phyloP scores from a whole-genome alignment of 2,113 vertebrate genomes.

The Panthera tigris region DNA sequence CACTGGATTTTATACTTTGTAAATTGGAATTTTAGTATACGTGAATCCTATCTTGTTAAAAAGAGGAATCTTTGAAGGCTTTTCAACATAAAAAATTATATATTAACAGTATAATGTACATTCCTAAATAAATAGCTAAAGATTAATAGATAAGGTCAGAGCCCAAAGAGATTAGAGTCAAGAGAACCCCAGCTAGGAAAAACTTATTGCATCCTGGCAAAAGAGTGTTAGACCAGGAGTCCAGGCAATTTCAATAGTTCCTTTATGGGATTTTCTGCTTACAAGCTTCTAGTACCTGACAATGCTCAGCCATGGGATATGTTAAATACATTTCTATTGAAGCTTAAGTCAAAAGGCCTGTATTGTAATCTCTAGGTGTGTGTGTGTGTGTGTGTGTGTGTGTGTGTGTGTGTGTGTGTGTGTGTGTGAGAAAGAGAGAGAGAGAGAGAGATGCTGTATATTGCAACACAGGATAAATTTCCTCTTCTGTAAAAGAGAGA shows the following conservation, averaged over 20 bases:
- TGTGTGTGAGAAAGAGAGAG: background rate
- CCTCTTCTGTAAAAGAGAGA: background rate
- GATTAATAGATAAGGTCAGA: background rate
- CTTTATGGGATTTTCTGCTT: constrained; percentile 22
- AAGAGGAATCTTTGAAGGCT: background rate
- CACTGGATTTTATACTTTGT: background rate
- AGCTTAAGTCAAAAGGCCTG: background rate
- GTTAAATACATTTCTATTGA: background rate
- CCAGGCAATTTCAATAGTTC: background rate
- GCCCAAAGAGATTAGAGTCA: background rate
- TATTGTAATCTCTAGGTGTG: background rate
- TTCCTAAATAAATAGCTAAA: constrained; percentile 22
- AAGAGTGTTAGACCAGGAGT: background rate
- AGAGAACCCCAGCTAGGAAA: background rate
- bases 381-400: background rate
- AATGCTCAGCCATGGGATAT: background rate
- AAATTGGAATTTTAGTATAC: background rate
- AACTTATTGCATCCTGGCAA: background rate
- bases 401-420: background rate
- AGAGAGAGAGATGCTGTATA: background rate
- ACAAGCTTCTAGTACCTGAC: background rate
- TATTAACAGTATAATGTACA: background rate
- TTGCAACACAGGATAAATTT: background rate
- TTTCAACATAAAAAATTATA: background rate
- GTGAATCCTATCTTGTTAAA: background rate